These are phyloP conservation scores for Thunnus albacares DNA, from an alignment of 2,797 vertebrate species.

Conservation along the genomic window DNA sequence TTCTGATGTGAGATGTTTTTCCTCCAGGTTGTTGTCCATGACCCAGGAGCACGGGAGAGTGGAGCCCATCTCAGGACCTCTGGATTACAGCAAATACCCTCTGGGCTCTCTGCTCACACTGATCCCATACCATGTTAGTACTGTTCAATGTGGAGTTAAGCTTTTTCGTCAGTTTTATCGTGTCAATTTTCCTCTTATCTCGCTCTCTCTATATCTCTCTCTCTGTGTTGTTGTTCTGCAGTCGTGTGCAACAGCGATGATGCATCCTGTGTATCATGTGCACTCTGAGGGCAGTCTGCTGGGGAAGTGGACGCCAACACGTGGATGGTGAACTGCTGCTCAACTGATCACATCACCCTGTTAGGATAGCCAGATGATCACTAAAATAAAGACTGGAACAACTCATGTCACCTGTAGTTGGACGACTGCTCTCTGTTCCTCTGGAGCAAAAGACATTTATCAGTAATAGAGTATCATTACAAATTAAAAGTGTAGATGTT, in stretches of 20 bases:
- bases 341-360: neutral
- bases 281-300: constrained; percentile 84
- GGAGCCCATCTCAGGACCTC: constrained; percentile 80
- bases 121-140: constrained; percentile 89
- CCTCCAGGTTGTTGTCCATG: constrained; percentile 86
- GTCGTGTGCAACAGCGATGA: constrained; percentile 89
- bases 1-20: constrained; percentile 16
- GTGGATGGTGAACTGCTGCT: constrained; percentile 86
- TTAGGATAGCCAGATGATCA: neutral
- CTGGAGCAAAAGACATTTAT: neutral
- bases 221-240: constrained; percentile 56
- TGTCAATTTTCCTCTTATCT: constrained; percentile 1
- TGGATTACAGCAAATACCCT: constrained; percentile 87
- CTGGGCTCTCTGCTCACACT: constrained; percentile 85
- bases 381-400: neutral
- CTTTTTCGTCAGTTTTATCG: neutral
- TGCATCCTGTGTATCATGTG: constrained; percentile 89
- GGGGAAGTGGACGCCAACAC: constrained; percentile 88
- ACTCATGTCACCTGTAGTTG: neutral
- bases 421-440: neutral
- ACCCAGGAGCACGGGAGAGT: constrained; percentile 91
- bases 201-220: neutral
- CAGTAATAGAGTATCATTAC: neutral
- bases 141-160: neutral
- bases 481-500: neutral